These are phyloP conservation scores for Pristionchus entomophagus DNA, from an alignment of 2,888 invertebrate species.

Conservation along the genomic window DNA sequence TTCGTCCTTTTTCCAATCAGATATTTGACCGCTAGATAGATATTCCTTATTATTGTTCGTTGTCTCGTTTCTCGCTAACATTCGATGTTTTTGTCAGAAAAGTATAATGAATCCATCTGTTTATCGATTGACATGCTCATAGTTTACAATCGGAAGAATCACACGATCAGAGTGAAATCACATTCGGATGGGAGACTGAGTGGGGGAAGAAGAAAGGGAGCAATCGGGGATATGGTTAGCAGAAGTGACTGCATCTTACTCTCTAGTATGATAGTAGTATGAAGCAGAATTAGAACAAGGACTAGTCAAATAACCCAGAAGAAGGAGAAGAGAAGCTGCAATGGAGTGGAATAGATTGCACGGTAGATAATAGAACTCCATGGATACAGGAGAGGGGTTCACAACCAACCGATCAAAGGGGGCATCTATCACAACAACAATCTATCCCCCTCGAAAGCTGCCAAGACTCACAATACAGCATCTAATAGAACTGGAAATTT, in stretches of 20 bases:
- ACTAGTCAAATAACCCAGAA: constrained; percentile 9
- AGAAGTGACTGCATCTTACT: neutral
- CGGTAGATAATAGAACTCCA: neutral
- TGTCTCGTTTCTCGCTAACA: no score
- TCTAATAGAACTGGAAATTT: neutral
- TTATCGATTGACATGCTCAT: constrained; percentile 26
- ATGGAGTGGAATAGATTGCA: neutral
- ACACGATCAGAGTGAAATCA: constrained; percentile 7
- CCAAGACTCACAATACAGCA: neutral
- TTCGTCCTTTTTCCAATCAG: no score
- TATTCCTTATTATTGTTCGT: no score
- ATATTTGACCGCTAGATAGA: no score
- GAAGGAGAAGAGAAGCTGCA: neutral
- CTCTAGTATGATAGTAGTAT: constrained; percentile 4
- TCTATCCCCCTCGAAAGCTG: constrained; percentile 12
- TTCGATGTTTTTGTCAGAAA: neutral
- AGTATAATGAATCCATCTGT: constrained; percentile 26
- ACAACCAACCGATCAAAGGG: neutral
- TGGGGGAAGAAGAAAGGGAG: neutral
- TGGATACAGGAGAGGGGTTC: neutral
- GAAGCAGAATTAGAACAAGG: neutral
- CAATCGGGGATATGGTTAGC: neutral
- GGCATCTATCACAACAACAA: constrained; percentile 22
- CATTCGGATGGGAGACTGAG: constrained; percentile 20
- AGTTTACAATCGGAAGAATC: constrained; percentile 21